phyloP scores from a whole-genome alignment of 2,113 vertebrate species.

The Leucoraja erinaceus region DNA sequence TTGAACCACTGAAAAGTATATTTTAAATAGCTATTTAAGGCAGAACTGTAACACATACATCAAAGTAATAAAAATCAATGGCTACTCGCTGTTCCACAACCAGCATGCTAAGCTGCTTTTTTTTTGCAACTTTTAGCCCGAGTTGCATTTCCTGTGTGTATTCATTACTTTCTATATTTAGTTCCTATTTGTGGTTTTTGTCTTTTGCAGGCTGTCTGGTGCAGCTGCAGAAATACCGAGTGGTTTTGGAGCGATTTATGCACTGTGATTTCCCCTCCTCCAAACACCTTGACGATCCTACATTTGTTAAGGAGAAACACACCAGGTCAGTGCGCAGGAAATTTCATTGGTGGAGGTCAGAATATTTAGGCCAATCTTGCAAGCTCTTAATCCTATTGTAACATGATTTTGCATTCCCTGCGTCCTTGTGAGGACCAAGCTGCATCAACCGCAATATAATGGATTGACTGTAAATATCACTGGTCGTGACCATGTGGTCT shows the following conservation, averaged over 20 bases:
- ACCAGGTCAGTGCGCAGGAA: slow-evolving; percentile 10
- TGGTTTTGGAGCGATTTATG: slow-evolving; percentile 28
- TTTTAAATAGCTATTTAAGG: not conserved
- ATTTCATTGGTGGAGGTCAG: not conserved
- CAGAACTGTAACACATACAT: not conserved
- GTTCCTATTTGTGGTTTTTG: not conserved
- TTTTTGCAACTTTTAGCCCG: not conserved
- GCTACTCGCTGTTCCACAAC: not conserved
- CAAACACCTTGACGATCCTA: slow-evolving; percentile 10
- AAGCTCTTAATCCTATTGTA: not conserved
- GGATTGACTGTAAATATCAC: not conserved
- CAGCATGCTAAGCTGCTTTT: not conserved
- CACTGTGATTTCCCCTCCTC: not conserved
- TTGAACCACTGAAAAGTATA: too few species aligned
- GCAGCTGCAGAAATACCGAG: slow-evolving; percentile 20
- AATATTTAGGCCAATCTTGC: not conserved
- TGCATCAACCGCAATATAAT: not conserved
- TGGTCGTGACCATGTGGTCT: not conserved
- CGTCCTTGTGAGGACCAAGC: not conserved
- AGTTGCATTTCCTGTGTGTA: not conserved
- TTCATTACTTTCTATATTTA: not conserved
- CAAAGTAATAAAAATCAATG: not conserved
- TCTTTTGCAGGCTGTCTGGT: slow-evolving; percentile 29
- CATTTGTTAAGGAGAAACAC: slow-evolving; percentile 23
- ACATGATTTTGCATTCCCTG: not conserved